Conservation (phyloP, 2,888 invertebrate genomes). For the Melitaea athalia region DNA sequence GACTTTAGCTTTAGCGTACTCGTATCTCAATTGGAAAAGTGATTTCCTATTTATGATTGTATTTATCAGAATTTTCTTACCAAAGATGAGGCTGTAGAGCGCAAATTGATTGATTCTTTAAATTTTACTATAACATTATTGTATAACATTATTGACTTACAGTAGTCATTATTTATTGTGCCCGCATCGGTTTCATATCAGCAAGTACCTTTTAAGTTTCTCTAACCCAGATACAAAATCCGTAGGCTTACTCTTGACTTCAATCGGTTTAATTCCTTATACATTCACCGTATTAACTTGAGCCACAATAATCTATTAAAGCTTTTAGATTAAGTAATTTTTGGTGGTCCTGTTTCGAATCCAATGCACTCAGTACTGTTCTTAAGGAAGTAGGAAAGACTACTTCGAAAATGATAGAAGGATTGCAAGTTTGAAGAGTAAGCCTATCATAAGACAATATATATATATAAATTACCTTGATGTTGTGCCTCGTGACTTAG, state of each 20-base stretch:
- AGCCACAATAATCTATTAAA: too few species aligned
- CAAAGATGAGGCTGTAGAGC: slow-evolving; percentile 76
- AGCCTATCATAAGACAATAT: slow-evolving; percentile 59
- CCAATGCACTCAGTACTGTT: too few species aligned
- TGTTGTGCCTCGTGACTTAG: slow-evolving; percentile 57
- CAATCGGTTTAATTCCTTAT: too few species aligned
- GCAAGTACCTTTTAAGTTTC: slow-evolving; percentile 54
- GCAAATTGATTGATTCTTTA: slow-evolving; percentile 47
- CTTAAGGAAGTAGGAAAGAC: too few species aligned
- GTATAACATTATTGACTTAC: neutral
- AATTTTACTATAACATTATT: slow-evolving; percentile 26
- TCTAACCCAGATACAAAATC: slow-evolving; percentile 40
- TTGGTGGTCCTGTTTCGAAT: too few species aligned
- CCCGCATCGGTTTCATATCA: slow-evolving; percentile 59
- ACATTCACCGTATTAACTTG: too few species aligned
- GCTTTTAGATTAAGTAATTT: too few species aligned
- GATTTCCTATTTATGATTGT: slow-evolving; percentile 36
- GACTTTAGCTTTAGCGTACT: slow-evolving; percentile 64
- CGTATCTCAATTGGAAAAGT: slow-evolving; percentile 53
- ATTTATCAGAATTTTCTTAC: slow-evolving; percentile 52
- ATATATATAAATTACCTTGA: slow-evolving; percentile 57
- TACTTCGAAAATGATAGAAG: too few species aligned
- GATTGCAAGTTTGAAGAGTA: neutral
- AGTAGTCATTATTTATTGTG: slow-evolving; percentile 14
- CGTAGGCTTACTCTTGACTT: too few species aligned